Conservation (phyloP, 2,113 vertebrate genomes). For the Dascyllus trimaculatus region DNA sequence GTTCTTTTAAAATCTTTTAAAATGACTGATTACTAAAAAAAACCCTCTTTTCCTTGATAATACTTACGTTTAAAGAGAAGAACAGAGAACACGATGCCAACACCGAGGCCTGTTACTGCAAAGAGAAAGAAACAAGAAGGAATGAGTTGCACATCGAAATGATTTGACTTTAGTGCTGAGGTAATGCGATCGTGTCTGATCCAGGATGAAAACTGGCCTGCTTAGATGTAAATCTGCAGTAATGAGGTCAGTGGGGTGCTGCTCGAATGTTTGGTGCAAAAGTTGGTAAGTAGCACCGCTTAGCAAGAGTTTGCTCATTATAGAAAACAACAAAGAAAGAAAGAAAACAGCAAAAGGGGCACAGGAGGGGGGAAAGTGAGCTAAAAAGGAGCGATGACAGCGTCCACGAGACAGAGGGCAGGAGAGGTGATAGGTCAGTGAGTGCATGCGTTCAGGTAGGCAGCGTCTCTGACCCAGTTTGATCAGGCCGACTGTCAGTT, state of each 20-base stretch:
- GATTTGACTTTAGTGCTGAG: conserved; percentile 11
- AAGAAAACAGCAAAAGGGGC: conserved; percentile 39
- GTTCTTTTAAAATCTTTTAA: too few species aligned
- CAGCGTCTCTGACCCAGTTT: background rate
- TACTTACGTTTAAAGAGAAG: conserved; percentile 95
- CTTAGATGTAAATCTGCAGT: conserved; percentile 52
- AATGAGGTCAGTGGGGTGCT: conserved; percentile 50
- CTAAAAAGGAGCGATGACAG: background rate
- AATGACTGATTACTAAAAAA: background rate
- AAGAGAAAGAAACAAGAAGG: conserved; percentile 9
- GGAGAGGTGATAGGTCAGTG: conserved; percentile 29
- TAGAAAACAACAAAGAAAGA: conserved; percentile 32
- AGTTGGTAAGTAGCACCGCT: conserved; percentile 65
- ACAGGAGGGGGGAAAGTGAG: conserved; percentile 26
- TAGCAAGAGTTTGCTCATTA: conserved; percentile 64
- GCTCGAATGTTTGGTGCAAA: conserved; percentile 58
- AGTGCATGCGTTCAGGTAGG: conserved; percentile 15
- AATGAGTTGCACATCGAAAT: conserved; percentile 11
- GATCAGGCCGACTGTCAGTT: background rate
- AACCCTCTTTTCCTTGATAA: background rate
- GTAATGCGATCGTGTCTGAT: conserved; percentile 32
- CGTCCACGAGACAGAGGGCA: conserved; percentile 24
- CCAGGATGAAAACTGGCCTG: conserved; percentile 26
- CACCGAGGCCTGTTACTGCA: conserved; percentile 89
- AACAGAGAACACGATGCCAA: conserved; percentile 91